Percentiles rank a stretch among this genome's conserved stretches.
phyloP scores from a whole-genome alignment of 2,888 invertebrate species.

The Pristionchus exspectatus region DNA sequence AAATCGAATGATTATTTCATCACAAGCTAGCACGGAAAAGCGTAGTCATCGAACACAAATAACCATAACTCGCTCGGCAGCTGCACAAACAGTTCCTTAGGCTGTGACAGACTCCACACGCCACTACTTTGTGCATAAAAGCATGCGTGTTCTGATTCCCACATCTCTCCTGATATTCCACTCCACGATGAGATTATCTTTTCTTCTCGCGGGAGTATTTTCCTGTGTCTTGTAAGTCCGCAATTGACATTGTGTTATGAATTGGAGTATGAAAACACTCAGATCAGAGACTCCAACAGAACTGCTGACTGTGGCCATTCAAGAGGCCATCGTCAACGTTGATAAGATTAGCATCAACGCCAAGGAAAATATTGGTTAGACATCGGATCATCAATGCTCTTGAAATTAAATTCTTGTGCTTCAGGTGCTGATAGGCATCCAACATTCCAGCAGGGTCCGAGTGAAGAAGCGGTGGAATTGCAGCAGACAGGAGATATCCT shows the following conservation, averaged over 20 bases:
- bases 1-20: neutral
- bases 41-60: neutral
- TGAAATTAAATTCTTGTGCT: neutral
- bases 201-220: neutral
- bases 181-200: neutral
- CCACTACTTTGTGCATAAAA: neutral
- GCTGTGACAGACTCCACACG: neutral
- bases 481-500: slow-evolving; percentile 3
- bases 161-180: neutral
- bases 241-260: no score
- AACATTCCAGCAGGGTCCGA: neutral
- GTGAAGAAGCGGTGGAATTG: neutral
- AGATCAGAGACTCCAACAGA: neutral
- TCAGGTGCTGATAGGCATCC: neutral
- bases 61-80: neutral
- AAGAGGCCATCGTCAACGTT: slow-evolving; percentile 11
- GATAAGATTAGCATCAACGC: neutral
- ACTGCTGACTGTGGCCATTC: neutral
- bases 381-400: neutral
- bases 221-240: neutral
- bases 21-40: neutral
- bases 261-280: neutral
- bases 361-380: neutral
- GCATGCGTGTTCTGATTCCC: neutral
- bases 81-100: neutral